phyloP scores from a whole-genome alignment of 2,888 invertebrate species.

The Cephus nigrinus region DNA sequence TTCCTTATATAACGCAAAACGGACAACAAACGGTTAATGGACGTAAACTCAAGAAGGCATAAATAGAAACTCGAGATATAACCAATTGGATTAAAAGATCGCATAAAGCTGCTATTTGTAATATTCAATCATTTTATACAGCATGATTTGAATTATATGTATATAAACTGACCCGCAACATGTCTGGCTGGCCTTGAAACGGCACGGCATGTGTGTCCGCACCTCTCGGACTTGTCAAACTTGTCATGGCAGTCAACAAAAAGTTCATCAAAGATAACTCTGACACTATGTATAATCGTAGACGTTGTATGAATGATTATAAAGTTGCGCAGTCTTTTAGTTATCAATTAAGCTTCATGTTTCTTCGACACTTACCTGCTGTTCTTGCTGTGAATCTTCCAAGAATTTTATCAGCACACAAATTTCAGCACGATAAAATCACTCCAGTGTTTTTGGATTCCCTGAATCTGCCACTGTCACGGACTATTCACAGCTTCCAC shows the following conservation, averaged over 20 bases:
- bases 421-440: neutral
- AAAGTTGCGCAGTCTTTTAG: neutral
- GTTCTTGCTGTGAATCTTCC: neutral
- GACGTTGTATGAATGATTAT: neutral
- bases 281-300: neutral
- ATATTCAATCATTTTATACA: neutral
- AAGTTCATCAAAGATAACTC: neutral
- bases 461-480: neutral
- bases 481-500: neutral
- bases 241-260: neutral
- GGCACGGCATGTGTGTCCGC: slow-evolving; percentile 31
- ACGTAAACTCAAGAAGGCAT: neutral
- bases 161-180: slow-evolving; percentile 26
- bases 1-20: slow-evolving; percentile 42
- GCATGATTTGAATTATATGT: neutral
- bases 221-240: slow-evolving; percentile 5
- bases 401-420: neutral
- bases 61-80: neutral
- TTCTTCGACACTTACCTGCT: neutral
- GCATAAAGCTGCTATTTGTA: neutral
- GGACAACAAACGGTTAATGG: slow-evolving; percentile 29
- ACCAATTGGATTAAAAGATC: neutral
- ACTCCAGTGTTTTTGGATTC: neutral
- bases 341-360: neutral
- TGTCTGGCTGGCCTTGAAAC: slow-evolving; percentile 43